Evolutionary conservation across 2,113 vertebrate genomes (phyloP), one percentile per base, ranked within the genome.

Genomic region (Dissostichus mawsoni): DNA sequence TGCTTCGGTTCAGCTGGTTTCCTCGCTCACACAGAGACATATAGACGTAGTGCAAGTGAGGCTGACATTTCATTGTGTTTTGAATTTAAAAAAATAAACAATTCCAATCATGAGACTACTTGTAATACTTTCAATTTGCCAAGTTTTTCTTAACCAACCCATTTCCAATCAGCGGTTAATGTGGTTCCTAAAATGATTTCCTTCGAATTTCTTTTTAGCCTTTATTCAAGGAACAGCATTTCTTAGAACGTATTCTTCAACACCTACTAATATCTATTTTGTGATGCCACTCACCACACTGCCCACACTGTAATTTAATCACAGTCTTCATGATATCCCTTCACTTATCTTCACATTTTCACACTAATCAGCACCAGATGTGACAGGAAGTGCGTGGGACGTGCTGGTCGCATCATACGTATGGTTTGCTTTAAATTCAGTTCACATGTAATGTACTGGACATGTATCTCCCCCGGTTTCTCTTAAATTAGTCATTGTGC

Each of bases 261-360:
- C 29, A 56, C 16, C 4, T 29, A 14, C 61, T 65, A 16, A 4
- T 47, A 2, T 2, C 41, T 11, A 29, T 56, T 69, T 69, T 52
- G 11, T 78, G 51, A 20, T 52, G 9, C 36, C 11, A 16, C n/a
- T 69, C 64, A 69, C 16, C 8, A 25, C 41, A 61, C 51, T 52
- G 11, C 71, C 33, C 53, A 70, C 59, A 50, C 52, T 48, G 33
- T n/a, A 16, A 7, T 70, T 5, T 36, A 36, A 47, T 73, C 17
- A 47, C 23, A 55, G 53, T 8, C 16, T 12, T 70, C 3, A 67
- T 44, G 29, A 72, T 72, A 25, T 47, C 25, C 33, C 51, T 36
- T 64, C 12, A 44, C 48, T 5, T 48, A 58, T 68, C 59, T 72
- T 58, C 25, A 33, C 48, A 58, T 72, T 69, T 72, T 58, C 29